A percentile compares a stretch with the other conserved stretches of the same genome.
Evolutionary conservation across 2,797 vertebrate genomes (phyloP).

Genomic region (Peromyscus melanophrys): DNA sequence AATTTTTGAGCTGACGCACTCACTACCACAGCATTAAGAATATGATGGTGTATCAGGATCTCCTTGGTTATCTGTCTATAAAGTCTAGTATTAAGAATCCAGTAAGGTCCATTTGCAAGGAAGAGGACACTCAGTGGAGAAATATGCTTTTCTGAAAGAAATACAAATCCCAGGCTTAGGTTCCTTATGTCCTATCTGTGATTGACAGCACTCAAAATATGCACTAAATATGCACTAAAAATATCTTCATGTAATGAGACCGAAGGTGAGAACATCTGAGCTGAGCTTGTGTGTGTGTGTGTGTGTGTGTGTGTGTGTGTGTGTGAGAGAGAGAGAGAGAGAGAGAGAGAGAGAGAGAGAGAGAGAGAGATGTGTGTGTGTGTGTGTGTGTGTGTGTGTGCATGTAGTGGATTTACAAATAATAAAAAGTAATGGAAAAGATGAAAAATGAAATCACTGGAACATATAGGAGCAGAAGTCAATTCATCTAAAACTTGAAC

Average conservation of each 20-base stretch:
- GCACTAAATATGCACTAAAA: neutral
- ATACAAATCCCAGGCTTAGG: neutral
- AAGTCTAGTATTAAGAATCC: neutral
- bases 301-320: neutral
- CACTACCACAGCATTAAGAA: neutral
- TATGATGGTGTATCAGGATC: neutral
- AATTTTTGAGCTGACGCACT: neutral
- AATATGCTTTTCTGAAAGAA: neutral
- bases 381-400: neutral
- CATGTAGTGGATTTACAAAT: conserved; percentile 27
- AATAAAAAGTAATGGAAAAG: conserved; percentile 32
- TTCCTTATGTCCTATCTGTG: neutral
- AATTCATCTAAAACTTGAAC: conserved; percentile 23
- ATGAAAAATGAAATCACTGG: conserved; percentile 38
- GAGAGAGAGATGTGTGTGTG: too few species aligned
- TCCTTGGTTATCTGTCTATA: neutral
- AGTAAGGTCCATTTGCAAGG: neutral
- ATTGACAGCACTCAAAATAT: neutral
- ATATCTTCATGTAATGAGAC: conserved; percentile 29
- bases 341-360: too few species aligned
- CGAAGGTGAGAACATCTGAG: neutral
- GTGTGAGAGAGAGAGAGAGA: neutral
- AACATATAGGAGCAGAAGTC: conserved; percentile 28
- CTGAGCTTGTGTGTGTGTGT: conserved; percentile 13
- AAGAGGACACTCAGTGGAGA: conserved; percentile 8